A percentile compares a stretch with the other conserved stretches of the same genome.
Conservation (phyloP, 2,888 invertebrate genomes). For the Nowickia ferox region DNA sequence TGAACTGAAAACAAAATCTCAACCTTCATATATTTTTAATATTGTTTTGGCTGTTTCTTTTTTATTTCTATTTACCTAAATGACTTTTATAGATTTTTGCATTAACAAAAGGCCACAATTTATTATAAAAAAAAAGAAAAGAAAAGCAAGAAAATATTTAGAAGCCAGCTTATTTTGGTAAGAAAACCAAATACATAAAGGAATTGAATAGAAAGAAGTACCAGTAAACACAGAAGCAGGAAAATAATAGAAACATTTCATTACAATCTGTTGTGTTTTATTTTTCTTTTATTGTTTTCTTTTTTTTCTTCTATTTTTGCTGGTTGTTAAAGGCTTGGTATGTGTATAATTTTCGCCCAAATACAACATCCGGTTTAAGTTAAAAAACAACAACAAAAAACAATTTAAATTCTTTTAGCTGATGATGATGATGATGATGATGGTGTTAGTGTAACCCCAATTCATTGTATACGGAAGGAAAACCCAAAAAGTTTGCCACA, state of each 20-base stretch:
- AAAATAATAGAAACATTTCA: slow-evolving; percentile 44
- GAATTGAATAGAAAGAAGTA: slow-evolving; percentile 14
- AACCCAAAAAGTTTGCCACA: slow-evolving; percentile 1
- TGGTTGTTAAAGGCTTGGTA: slow-evolving; percentile 13
- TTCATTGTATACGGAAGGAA: slow-evolving; percentile 47
- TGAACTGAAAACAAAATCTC: slow-evolving; percentile 25
- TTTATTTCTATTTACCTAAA: slow-evolving; percentile 51
- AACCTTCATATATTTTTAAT: slow-evolving; percentile 35
- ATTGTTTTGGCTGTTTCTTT: not conserved
- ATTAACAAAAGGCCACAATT: slow-evolving; percentile 46
- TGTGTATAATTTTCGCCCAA: slow-evolving; percentile 54
- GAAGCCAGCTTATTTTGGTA: slow-evolving; percentile 17
- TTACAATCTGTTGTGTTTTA: slow-evolving; percentile 40
- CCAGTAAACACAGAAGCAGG: not conserved
- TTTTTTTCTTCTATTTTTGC: not conserved
- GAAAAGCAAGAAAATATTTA: slow-evolving; percentile 28
- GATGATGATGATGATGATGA: not conserved
- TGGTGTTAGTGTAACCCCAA: slow-evolving; percentile 27
- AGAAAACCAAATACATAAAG: slow-evolving; percentile 41
- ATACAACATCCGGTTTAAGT: slow-evolving; percentile 63
- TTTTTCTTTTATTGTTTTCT: slow-evolving; percentile 6
- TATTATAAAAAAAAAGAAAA: slow-evolving; percentile 27
- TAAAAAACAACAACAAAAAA: slow-evolving; percentile 30
- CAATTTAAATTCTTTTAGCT: slow-evolving; percentile 20
- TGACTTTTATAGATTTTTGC: slow-evolving; percentile 61